Evolutionary conservation across 2,888 invertebrate species (phyloP).

Genomic region (Meteorus cinctellus): DNA sequence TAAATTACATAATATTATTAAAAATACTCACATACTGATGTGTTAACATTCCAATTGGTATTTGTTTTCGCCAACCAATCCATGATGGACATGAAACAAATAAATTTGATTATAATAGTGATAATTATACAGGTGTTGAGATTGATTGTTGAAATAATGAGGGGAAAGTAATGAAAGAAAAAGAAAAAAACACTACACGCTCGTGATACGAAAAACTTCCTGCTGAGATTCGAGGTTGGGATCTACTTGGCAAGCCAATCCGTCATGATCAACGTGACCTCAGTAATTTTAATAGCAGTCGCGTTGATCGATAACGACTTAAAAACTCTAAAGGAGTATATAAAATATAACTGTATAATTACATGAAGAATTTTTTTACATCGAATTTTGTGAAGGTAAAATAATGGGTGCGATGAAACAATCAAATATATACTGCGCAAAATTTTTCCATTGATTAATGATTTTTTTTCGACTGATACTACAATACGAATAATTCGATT

Average conservation of each 20-base stretch:
- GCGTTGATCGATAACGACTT: slow-evolving; percentile 30
- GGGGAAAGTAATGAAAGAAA: slow-evolving; percentile 36
- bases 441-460: too few species aligned
- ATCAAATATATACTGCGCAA: too few species aligned
- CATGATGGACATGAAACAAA: slow-evolving; percentile 40
- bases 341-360: neutral
- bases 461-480: too few species aligned
- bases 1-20: neutral
- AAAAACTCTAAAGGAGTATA: slow-evolving; percentile 12
- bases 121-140: slow-evolving; percentile 10
- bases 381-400: too few species aligned
- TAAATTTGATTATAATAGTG: slow-evolving; percentile 24
- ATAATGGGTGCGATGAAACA: too few species aligned
- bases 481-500: too few species aligned
- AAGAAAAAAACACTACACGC: slow-evolving; percentile 20
- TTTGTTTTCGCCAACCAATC: neutral
- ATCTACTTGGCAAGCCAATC: slow-evolving; percentile 59
- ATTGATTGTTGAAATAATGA: slow-evolving; percentile 28
- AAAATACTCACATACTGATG: slow-evolving; percentile 43
- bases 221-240: slow-evolving; percentile 40
- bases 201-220: slow-evolving; percentile 42
- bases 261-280: slow-evolving; percentile 71
- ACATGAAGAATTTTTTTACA: too few species aligned
- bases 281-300: slow-evolving; percentile 70
- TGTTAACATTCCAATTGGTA: slow-evolving; percentile 5